Base-by-base conservation (phyloP, 2,888 invertebrate species). In the Idaea biselata region DNA sequence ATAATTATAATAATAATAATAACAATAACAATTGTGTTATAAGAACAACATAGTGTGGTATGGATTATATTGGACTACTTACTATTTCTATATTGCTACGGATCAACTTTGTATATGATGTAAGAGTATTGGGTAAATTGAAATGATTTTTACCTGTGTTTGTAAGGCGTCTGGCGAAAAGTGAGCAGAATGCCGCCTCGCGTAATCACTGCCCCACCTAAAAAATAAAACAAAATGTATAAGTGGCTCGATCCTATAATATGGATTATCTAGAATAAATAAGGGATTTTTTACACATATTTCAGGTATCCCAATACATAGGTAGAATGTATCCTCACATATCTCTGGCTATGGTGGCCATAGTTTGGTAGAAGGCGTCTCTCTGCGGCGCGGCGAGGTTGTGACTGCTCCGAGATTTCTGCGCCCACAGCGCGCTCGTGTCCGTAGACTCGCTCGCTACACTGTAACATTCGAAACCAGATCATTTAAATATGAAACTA, bases 351-450 rank as follows among this genome's bases (percentile, higher is more conserved):
- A 44, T 44, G 14, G 88, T 72, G 79, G 97, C 96, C 68, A 98
- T 93, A 90, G 93, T 93, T 80, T 94, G 94, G 79, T 94, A 94
- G 87, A 93, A 94, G 74, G 89, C 89, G 80, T 94, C 94, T 14
- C 44, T 8, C 76, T 79, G 78, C 57, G 77, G 83, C 73, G 81
- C 73, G 33, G 82, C 75, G 75, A 91, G 79, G 80, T 90, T 91
- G 86, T 91, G 92, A 76, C 89, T 91, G 81, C 89, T 90, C 70
- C 89, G 91, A 6, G 89, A 91, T 82, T 87, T 91, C 83, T 81
- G 81, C 60, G 88, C 81, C 89, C 91, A 88, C 17, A 68, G 65
- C 65, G 88, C 84, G 69, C 76, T 54, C 58, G 6, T 58, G 32
- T 63, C 32, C 60, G 71, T 73, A 60, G 69, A 75, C 80, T 88